These are phyloP conservation scores for Phalangium opilio DNA, from an alignment of 2,888 invertebrate genomes.

Conservation along the genomic window DNA sequence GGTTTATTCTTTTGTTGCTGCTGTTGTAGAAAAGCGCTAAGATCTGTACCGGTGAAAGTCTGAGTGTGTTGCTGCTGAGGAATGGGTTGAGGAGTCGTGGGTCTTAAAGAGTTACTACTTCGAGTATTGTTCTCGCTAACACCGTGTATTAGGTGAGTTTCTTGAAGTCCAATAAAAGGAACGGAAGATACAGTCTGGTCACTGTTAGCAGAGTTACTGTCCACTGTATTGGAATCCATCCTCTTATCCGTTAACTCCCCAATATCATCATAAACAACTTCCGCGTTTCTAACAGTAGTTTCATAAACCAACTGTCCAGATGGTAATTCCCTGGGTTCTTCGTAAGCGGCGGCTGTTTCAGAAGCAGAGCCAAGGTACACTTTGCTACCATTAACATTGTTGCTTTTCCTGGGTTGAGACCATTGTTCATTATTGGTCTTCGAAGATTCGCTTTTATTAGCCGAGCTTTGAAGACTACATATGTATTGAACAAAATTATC, in stretches of 20 bases:
- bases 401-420: neutral
- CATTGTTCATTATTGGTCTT: neutral
- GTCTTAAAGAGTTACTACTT: neutral
- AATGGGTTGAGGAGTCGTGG: neutral
- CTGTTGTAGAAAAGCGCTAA: neutral
- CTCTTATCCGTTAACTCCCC: slow-evolving; percentile 39
- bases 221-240: neutral
- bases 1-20: neutral
- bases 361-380: neutral
- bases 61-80: neutral
- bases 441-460: neutral
- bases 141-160: neutral
- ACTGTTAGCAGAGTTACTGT: neutral
- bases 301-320: slow-evolving; percentile 34
- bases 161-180: neutral
- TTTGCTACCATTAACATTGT: neutral
- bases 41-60: neutral
- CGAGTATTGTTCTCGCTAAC: neutral
- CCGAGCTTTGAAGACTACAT: neutral
- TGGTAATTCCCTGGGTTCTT: neutral
- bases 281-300: slow-evolving; percentile 48
- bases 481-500: slow-evolving; percentile 18
- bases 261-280: slow-evolving; percentile 71
- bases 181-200: neutral
- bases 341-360: neutral